phyloP scores from a whole-genome alignment of 2,888 invertebrate genomes.

The Pristionchus maxplancki region DNA sequence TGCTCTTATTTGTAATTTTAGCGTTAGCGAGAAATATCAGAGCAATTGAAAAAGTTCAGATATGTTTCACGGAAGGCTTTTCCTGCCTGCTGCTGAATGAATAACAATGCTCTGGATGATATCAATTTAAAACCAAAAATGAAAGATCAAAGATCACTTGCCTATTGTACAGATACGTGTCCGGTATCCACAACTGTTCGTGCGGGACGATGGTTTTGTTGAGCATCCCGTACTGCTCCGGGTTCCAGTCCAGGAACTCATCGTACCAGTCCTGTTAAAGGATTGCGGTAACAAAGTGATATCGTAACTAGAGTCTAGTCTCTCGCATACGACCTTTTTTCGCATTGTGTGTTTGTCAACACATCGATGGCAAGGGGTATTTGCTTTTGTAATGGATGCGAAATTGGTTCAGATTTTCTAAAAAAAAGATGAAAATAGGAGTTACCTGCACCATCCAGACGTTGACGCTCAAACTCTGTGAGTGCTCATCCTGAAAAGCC shows the following conservation, averaged over 20 bases:
- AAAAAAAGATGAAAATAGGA: too few relatives aligned
- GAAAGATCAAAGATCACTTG: slow-evolving; percentile 20
- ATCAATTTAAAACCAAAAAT: background rate
- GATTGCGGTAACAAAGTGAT: background rate
- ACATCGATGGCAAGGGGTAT: too few relatives aligned
- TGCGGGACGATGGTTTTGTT: slow-evolving; percentile 77
- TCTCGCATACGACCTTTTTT: background rate
- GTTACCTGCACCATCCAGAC: slow-evolving; percentile 77
- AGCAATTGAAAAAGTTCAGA: too few relatives aligned
- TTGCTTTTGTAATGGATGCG: too few relatives aligned
- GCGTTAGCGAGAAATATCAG: too few relatives aligned
- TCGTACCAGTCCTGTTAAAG: slow-evolving; percentile 79
- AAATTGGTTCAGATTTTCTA: too few relatives aligned
- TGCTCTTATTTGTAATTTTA: too few relatives aligned
- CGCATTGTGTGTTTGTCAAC: too few relatives aligned
- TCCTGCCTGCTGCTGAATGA: background rate
- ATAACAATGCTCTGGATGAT: too few relatives aligned
- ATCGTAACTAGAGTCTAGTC: background rate
- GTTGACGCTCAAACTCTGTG: slow-evolving; percentile 74
- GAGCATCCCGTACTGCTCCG: slow-evolving; percentile 76
- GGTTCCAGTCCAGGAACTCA: slow-evolving; percentile 79
- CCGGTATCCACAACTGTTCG: slow-evolving; percentile 76
- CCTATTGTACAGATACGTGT: slow-evolving; percentile 76
- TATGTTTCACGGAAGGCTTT: background rate
- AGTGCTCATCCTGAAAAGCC: slow-evolving; percentile 70